Conservation (phyloP, 1,140 invertebrate genomes). For the Drosophila nasuta region DNA sequence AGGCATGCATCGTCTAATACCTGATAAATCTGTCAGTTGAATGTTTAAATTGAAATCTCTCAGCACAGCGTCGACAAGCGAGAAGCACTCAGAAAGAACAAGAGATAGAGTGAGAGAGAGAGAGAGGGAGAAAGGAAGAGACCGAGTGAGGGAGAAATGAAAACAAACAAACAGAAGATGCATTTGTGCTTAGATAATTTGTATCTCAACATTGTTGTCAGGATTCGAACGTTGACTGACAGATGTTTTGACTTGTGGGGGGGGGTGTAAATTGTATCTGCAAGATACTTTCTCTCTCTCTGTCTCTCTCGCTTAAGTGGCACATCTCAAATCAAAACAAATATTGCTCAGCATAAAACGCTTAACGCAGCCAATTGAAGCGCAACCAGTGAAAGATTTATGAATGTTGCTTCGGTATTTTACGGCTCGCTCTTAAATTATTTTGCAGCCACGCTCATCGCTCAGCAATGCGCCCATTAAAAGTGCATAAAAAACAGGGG, state of each 20-base stretch:
- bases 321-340: constrained; percentile 61
- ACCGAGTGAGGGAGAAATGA: background rate
- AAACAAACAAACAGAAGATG: constrained; percentile 79
- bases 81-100: constrained; percentile 24
- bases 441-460: constrained; percentile 55
- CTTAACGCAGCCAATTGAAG: constrained; percentile 67
- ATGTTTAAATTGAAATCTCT: constrained; percentile 84
- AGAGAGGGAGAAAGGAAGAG: background rate
- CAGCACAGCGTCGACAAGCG: constrained; percentile 50
- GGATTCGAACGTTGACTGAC: constrained; percentile 72
- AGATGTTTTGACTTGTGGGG: constrained; percentile 78
- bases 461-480: constrained; percentile 52
- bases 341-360: constrained; percentile 68
- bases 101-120: background rate
- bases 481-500: constrained; percentile 59
- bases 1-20: constrained; percentile 81
- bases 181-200: constrained; percentile 83
- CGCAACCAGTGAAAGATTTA: constrained; percentile 79
- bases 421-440: constrained; percentile 73
- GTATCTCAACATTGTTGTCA: constrained; percentile 82
- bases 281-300: constrained; percentile 37
- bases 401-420: constrained; percentile 67
- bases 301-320: constrained; percentile 2
- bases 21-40: constrained; percentile 84
- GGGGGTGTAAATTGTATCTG: constrained; percentile 18